These are phyloP conservation scores for Stenodema calcarata DNA, from an alignment of 2,888 invertebrate species.

Conservation along the genomic window DNA sequence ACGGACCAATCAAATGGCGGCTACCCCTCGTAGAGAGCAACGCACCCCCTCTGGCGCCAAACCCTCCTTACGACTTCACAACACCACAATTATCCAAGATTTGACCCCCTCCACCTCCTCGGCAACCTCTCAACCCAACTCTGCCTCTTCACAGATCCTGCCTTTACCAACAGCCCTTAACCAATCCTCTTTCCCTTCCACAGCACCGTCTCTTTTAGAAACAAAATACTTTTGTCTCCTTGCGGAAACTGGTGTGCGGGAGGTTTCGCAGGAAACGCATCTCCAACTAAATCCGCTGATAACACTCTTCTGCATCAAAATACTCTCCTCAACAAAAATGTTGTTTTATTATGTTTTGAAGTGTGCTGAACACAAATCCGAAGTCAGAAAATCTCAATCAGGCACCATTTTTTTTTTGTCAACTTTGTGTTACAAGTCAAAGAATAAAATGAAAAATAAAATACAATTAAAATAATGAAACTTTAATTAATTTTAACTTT, in stretches of 20 bases:
- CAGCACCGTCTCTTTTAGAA: background rate
- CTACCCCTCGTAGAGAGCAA: conserved; percentile 8
- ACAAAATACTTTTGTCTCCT: background rate
- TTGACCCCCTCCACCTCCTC: conserved; percentile 41
- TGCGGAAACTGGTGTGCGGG: background rate
- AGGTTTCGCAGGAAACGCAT: too few relatives aligned
- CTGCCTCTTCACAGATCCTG: background rate
- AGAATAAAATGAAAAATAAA: too few relatives aligned
- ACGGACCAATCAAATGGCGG: conserved; percentile 13
- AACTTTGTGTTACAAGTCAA: too few relatives aligned
- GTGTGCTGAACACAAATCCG: too few relatives aligned
- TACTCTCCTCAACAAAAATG: too few relatives aligned
- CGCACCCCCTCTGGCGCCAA: background rate
- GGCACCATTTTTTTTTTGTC: too few relatives aligned
- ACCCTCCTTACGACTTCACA: conserved; percentile 47
- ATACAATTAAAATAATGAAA: too few relatives aligned
- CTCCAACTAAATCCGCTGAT: background rate
- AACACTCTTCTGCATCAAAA: too few relatives aligned
- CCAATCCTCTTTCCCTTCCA: conserved; percentile 30
- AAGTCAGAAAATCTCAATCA: too few relatives aligned
- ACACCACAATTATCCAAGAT: conserved; percentile 50
- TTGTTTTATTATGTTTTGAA: too few relatives aligned
- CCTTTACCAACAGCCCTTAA: conserved; percentile 21
- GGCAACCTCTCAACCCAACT: background rate
- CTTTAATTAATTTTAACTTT: too few relatives aligned